These are phyloP conservation scores for Pelagia noctiluca DNA, from an alignment of 30 jellyfish, hydroid and myxozoan species.

Conservation along the genomic window DNA sequence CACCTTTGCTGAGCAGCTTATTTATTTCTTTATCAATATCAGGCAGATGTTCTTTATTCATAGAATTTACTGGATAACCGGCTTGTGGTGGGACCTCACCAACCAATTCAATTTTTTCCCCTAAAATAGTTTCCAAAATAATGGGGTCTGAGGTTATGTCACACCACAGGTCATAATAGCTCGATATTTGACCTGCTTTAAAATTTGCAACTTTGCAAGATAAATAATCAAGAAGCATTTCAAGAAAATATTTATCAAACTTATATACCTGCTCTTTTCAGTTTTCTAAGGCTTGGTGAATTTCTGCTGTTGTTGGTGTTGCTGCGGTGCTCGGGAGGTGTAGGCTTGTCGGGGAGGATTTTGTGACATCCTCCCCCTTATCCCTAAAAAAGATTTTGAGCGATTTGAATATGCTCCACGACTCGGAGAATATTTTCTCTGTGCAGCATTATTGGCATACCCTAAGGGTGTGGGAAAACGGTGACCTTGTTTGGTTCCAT, in stretches of 20 bases:
- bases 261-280: conserved; percentile 43
- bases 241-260: conserved; percentile 2
- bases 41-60: conserved; percentile 20
- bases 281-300: conserved; percentile 26
- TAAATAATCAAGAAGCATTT: neutral
- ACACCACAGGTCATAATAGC: conserved; percentile 20
- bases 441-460: neutral
- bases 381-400: conserved; percentile 58
- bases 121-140: conserved; percentile 39
- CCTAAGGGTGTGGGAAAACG: neutral
- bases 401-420: neutral
- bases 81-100: conserved; percentile 10
- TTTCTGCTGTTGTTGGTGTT: conserved; percentile 36
- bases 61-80: conserved; percentile 13
- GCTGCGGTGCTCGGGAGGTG: conserved; percentile 11
- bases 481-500: neutral
- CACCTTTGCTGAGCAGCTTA: conserved; percentile 25
- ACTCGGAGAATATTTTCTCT: neutral
- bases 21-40: conserved; percentile 36
- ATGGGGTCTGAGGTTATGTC: conserved; percentile 44
- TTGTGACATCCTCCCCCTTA: conserved; percentile 50
- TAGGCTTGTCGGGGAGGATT: conserved; percentile 56
- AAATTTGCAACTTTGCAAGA: too few relatives aligned
- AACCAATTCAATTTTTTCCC: conserved; percentile 45
- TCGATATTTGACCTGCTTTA: conserved; percentile 66